phyloP scores from a whole-genome alignment of 2,113 vertebrate species.

The Coturnix japonica region DNA sequence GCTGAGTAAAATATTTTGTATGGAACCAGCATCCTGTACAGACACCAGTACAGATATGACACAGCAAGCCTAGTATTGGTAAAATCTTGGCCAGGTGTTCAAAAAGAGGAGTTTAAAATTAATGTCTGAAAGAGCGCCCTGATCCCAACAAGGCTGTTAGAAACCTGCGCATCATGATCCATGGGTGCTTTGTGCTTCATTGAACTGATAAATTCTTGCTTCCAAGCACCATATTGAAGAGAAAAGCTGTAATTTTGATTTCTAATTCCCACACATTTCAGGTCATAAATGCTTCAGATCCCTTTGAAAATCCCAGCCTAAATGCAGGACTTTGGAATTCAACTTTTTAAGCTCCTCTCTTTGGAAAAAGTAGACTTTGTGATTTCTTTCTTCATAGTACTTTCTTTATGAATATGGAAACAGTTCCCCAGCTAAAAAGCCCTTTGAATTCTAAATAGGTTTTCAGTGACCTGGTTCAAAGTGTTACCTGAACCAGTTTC shows the following conservation, averaged over 20 bases:
- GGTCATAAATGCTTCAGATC: not conserved
- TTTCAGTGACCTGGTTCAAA: constrained; percentile 59
- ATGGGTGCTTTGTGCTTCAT: not conserved
- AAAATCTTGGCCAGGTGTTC: not conserved
- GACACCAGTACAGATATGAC: not conserved
- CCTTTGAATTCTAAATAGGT: constrained; percentile 61
- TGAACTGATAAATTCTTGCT: not conserved
- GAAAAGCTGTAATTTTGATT: not conserved
- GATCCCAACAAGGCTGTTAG: not conserved
- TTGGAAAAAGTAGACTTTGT: constrained; percentile 26
- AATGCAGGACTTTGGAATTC: constrained; percentile 7
- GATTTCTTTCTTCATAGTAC: constrained; percentile 40
- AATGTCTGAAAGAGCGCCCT: rapidly evolving
- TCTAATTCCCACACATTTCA: not conserved
- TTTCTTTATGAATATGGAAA: constrained; percentile 55
- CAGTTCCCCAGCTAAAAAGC: constrained; percentile 42
- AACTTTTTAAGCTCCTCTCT: constrained; percentile 16
- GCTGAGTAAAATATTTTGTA: not conserved
- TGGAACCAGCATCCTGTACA: not conserved
- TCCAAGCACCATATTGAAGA: not conserved
- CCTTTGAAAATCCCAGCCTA: constrained; percentile 27
- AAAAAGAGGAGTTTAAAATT: not conserved
- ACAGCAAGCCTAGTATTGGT: not conserved
- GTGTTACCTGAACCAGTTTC: constrained; percentile 49
- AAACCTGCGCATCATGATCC: not conserved